A percentile compares a stretch with the other conserved stretches of the same genome.
phyloP scores from a whole-genome alignment of 92 coral and sea anemone genomes.

The Anthopleura xanthogrammica region DNA sequence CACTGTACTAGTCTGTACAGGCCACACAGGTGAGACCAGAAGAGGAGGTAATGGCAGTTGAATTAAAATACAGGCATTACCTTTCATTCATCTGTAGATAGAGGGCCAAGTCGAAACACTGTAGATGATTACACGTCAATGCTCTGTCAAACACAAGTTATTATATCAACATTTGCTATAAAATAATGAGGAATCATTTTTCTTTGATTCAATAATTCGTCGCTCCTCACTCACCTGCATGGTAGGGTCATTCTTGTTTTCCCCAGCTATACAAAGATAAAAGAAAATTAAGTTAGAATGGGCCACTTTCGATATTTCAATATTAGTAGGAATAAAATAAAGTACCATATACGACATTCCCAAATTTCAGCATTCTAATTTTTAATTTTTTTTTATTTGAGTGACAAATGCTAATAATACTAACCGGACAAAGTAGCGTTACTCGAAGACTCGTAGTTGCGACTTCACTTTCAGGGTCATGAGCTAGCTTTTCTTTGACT shows the following conservation, averaged over 20 bases:
- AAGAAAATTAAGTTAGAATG: neutral
- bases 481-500: conserved; percentile 96
- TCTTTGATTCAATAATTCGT: neutral
- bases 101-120: conserved; percentile 96
- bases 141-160: conserved; percentile 45
- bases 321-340: too few relatives aligned
- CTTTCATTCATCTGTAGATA: conserved; percentile 98
- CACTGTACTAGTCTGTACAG: too few relatives aligned
- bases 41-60: neutral
- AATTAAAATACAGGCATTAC: conserved; percentile 26
- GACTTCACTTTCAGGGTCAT: conserved; percentile 98
- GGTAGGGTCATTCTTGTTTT: conserved; percentile 96
- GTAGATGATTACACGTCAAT: conserved; percentile 85
- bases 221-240: conserved; percentile 68
- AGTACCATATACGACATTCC: too few relatives aligned
- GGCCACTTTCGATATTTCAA: too few relatives aligned
- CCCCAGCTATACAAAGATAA: conserved; percentile 71
- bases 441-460: conserved; percentile 98
- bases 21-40: neutral
- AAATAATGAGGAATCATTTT: too few relatives aligned
- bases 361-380: too few relatives aligned
- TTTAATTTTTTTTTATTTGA: too few relatives aligned
- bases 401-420: conserved; percentile 10
- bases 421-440: conserved; percentile 92
- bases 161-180: too few relatives aligned